Conservation (phyloP, 2,797 vertebrate genomes). For the Scleropages formosus region DNA sequence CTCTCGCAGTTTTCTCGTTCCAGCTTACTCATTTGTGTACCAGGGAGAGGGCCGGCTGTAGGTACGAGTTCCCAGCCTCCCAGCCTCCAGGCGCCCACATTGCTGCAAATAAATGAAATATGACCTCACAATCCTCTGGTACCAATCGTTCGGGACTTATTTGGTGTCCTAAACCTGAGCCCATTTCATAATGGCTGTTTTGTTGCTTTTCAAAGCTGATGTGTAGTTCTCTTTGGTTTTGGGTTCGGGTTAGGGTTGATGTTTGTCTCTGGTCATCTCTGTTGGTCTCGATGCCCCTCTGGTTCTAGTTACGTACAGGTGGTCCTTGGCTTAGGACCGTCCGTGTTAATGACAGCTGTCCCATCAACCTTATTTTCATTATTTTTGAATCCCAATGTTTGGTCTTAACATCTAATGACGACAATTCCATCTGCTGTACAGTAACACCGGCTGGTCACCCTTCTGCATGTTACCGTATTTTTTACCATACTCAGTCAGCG, state of each 20-base stretch:
- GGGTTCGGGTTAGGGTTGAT: no score
- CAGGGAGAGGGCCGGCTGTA: slow-evolving; percentile 15
- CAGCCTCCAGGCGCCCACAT: slow-evolving; percentile 17
- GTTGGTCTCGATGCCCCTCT: slow-evolving; percentile 28
- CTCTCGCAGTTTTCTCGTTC: not conserved
- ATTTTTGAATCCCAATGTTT: no score
- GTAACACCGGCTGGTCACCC: no score
- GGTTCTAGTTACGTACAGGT: not conserved
- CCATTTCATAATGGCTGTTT: not conserved
- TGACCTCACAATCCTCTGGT: not conserved
- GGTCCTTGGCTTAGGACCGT: no score
- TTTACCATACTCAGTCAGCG: no score
- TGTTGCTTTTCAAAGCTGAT: not conserved
- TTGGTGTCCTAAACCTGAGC: not conserved
- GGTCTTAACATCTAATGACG: no score
- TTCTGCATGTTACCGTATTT: no score
- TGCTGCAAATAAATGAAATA: slow-evolving; percentile 26
- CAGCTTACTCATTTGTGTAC: slow-evolving; percentile 17
- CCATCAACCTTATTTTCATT: no score
- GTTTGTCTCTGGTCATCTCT: not conserved
- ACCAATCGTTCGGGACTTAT: not conserved
- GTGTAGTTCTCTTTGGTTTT: no score
- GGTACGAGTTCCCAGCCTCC: slow-evolving; percentile 5
- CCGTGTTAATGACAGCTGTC: no score
- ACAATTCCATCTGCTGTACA: no score